These are phyloP conservation scores for Panthera leo DNA, from an alignment of 2,113 vertebrate species.

Conservation along the genomic window DNA sequence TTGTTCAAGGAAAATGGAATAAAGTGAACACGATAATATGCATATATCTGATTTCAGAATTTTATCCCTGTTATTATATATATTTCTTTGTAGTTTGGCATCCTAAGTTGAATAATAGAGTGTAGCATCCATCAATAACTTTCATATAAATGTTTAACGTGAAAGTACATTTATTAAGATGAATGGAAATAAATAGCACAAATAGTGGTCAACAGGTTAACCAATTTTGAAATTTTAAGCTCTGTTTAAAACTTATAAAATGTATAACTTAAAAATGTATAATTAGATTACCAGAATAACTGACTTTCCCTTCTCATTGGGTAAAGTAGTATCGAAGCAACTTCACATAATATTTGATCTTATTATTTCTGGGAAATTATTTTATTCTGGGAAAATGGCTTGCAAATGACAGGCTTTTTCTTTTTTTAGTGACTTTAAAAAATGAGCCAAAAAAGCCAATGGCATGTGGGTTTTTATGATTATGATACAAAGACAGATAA, in stretches of 20 bases:
- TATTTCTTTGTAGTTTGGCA: background rate
- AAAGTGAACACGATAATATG: background rate
- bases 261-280: background rate
- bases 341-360: background rate
- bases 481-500: background rate
- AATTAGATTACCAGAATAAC: background rate
- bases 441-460: background rate
- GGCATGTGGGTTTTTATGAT: background rate
- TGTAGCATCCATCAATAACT: background rate
- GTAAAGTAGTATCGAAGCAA: background rate
- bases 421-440: constrained; percentile 7
- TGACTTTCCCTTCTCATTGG: background rate
- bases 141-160: background rate
- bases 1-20: background rate
- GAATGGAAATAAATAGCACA: background rate
- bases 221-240: background rate
- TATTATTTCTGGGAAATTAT: background rate
- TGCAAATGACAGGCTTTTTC: background rate
- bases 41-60: background rate
- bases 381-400: background rate
- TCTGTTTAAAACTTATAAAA: background rate
- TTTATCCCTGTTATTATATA: background rate
- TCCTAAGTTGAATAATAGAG: background rate
- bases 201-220: background rate
- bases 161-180: background rate